phyloP scores from a whole-genome alignment of 2,888 invertebrate species.

The Biston betularia region DNA sequence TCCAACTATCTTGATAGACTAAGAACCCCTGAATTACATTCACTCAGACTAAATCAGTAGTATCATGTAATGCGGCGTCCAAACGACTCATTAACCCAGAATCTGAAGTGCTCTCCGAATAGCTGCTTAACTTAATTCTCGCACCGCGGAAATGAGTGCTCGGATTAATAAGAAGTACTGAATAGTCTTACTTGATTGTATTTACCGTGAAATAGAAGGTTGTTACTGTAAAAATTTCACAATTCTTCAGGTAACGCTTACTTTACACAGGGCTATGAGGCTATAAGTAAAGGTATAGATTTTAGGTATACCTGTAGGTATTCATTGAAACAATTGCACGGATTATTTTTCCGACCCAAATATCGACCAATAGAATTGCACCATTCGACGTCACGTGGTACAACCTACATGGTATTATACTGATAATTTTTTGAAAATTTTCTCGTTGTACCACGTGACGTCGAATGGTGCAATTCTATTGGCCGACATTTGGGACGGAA shows the following conservation, averaged over 20 bases:
- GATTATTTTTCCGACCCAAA: too few species aligned
- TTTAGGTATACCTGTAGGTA: too few species aligned
- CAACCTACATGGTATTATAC: too few species aligned
- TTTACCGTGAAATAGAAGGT: too few species aligned
- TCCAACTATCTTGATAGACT: constrained; percentile 14
- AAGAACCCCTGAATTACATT: constrained; percentile 19
- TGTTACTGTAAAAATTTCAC: background rate
- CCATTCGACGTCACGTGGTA: too few species aligned
- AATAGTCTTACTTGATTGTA: background rate
- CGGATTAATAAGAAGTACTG: constrained; percentile 25
- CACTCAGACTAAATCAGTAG: constrained; percentile 33
- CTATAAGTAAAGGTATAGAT: too few species aligned
- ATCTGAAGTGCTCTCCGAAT: constrained; percentile 37
- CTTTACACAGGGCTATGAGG: background rate
- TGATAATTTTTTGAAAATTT: too few species aligned
- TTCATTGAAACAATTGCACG: too few species aligned
- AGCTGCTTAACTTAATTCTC: constrained; percentile 41
- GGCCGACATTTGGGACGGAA: too few species aligned
- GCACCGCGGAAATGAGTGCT: constrained; percentile 39
- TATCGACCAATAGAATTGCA: too few species aligned
- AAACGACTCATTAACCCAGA: constrained; percentile 47
- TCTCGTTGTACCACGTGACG: too few species aligned
- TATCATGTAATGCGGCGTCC: constrained; percentile 39
- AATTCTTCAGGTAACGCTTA: background rate
- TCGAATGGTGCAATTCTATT: too few species aligned